phyloP scores from a whole-genome alignment of 2,888 invertebrate genomes.

The Rhamphomyia laevipes region DNA sequence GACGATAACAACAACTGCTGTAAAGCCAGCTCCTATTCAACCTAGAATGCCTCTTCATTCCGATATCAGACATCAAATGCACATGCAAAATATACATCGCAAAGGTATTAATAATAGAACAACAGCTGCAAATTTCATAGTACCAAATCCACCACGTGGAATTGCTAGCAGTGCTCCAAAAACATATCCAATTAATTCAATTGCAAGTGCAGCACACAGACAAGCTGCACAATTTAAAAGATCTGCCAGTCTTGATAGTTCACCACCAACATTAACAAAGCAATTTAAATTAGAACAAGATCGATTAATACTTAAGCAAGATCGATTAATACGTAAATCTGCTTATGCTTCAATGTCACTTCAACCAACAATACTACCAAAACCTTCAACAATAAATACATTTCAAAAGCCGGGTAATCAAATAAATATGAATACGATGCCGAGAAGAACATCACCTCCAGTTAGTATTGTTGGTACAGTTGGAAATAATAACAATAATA shows the following conservation, averaged over 20 bases:
- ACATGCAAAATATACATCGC: conserved; percentile 5
- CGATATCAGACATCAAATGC: conserved; percentile 3
- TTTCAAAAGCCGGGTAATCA: neutral
- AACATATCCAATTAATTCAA: conserved; percentile 27
- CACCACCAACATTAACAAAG: conserved; percentile 16
- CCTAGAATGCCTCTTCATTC: neutral
- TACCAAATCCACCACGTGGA: conserved; percentile 27
- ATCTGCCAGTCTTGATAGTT: conserved; percentile 30
- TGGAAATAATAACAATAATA: neutral
- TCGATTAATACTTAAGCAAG: conserved; percentile 18
- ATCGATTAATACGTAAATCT: conserved; percentile 16
- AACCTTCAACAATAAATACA: conserved; percentile 5
- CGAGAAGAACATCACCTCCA: neutral
- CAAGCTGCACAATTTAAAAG: conserved; percentile 26
- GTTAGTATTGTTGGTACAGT: neutral
- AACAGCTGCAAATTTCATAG: conserved; percentile 21
- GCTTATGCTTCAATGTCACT: conserved; percentile 14
- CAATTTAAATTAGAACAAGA: conserved; percentile 27
- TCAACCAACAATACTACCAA: conserved; percentile 8
- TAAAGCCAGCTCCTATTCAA: conserved; percentile 1
- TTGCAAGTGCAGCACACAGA: conserved; percentile 32
- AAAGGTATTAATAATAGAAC: neutral
- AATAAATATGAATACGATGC: neutral
- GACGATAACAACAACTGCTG: conserved; percentile 11
- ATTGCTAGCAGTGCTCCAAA: conserved; percentile 19